Percentiles rank a stretch among this genome's conserved stretches.
Evolutionary conservation across 2,113 vertebrate species (phyloP).

Genomic region (Pygoscelis adeliae): DNA sequence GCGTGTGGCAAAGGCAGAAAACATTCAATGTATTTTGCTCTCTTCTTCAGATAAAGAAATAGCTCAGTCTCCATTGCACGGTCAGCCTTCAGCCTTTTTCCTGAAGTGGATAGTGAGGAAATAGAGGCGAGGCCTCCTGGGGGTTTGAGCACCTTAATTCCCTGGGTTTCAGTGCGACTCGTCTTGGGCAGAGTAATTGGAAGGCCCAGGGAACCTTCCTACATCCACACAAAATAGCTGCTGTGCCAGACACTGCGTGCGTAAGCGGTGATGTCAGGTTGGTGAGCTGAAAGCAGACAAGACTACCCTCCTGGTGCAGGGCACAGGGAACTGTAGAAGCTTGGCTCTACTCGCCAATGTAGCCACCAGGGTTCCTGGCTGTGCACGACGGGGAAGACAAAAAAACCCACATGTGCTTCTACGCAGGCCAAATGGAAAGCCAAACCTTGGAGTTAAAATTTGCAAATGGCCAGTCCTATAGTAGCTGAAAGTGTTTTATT

Average conservation of each 20-base stretch:
- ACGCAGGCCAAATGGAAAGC: neutral
- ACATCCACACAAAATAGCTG: neutral
- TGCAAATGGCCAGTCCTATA: neutral
- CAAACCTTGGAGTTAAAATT: neutral
- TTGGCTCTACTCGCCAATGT: neutral
- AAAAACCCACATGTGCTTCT: neutral
- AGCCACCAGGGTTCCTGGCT: neutral
- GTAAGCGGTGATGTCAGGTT: neutral
- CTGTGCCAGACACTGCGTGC: neutral
- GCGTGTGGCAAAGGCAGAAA: neutral
- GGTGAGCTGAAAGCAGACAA: neutral
- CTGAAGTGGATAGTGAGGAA: neutral
- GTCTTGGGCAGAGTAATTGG: neutral
- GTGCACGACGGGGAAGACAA: neutral
- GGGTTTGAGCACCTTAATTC: neutral
- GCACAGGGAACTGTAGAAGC: neutral
- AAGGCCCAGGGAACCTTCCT: neutral
- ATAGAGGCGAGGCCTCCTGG: neutral
- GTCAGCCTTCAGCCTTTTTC: neutral
- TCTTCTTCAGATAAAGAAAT: neutral
- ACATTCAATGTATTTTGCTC: neutral
- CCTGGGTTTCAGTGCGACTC: accelerated
- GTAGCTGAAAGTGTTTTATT: neutral
- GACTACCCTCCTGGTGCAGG: neutral
- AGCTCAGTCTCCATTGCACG: neutral